Evolutionary conservation across 1,140 invertebrate species (phyloP), one percentile per base, ranked within the genome.

Genomic region (Cylas formicarius): DNA sequence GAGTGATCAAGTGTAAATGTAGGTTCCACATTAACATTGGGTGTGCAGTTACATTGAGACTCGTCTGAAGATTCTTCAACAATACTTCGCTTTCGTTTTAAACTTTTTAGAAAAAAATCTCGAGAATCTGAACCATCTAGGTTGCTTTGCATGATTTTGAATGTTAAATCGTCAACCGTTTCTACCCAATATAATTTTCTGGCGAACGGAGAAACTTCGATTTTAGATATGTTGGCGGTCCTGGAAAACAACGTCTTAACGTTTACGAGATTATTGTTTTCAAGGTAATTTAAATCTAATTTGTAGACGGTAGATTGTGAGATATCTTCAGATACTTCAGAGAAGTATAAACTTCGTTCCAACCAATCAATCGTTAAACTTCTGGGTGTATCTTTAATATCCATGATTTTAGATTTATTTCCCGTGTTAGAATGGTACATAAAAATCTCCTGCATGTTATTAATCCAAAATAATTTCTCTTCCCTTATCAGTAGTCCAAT

Each of bases 331-430:
- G 73, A 71, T 2, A 67, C 59, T 63, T 88, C 84, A 0, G 80
- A 71, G 81, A 85, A 87, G 58, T 90, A 94, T 1, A 94, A 64
- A 29, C 79, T 78, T 32, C 86, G 72, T 26, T 81, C 77, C 7
- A 94, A 74, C 90, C 90, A 95, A 64, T 95, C 90, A 0, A 89
- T 70, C 5, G 81, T 78, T 5, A 94, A 61, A 50, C 81, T 80
- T 7, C 71, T 68, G 0, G 76, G 80, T 19, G 76, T 76, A 11
- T 76, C 75, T 36, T 81, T 77, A 14, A 90, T 69, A 7, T 81
- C 71, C 3, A 77, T 62, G 43, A 88, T 69, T 72, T 82, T 78
- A 0, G 72, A 74, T 2, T 68, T 70, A 10, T 76, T 74, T 0
- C 50, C 35, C 0, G 71, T 65, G 0, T 55, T 71, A 4, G 80